Evolutionary conservation across 2,797 vertebrate species (phyloP).

Genomic region (Chaunax sp.): DNA sequence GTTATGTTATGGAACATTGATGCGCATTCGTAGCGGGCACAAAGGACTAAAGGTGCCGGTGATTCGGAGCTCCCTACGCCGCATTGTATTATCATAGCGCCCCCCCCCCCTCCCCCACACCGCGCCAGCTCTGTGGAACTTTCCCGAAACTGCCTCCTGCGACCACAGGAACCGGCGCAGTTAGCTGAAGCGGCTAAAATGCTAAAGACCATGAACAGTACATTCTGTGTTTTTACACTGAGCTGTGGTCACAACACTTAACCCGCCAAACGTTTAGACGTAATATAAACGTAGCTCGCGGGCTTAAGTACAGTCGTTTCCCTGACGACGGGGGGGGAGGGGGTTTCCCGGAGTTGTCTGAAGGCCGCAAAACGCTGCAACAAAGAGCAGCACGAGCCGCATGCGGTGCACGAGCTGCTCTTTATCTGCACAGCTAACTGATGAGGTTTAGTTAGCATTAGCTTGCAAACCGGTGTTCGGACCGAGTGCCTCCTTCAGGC

Average conservation of each 20-base stretch:
- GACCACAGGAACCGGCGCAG: not conserved
- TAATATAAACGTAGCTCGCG: too few relatives aligned
- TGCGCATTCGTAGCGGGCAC: too few relatives aligned
- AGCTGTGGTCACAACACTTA: rapidly evolving
- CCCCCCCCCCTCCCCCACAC: not conserved
- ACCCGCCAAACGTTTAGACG: too few relatives aligned
- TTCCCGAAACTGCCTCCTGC: constrained; percentile 65
- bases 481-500: too few relatives aligned
- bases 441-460: too few relatives aligned
- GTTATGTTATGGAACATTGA: rapidly evolving
- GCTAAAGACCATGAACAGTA: not conserved
- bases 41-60: not conserved
- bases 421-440: not conserved
- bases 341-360: not conserved
- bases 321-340: not conserved
- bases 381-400: constrained; percentile 34
- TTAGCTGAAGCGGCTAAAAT: not conserved
- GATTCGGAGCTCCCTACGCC: not conserved
- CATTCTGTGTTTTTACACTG: not conserved
- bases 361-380: constrained; percentile 27
- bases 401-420: not conserved
- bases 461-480: too few relatives aligned
- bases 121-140: constrained; percentile 55
- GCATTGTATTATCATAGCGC: constrained; percentile 5
- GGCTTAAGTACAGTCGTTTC: too few relatives aligned